Base-by-base conservation (phyloP, 1,140 invertebrate species). In the Anastatus disparis region DNA sequence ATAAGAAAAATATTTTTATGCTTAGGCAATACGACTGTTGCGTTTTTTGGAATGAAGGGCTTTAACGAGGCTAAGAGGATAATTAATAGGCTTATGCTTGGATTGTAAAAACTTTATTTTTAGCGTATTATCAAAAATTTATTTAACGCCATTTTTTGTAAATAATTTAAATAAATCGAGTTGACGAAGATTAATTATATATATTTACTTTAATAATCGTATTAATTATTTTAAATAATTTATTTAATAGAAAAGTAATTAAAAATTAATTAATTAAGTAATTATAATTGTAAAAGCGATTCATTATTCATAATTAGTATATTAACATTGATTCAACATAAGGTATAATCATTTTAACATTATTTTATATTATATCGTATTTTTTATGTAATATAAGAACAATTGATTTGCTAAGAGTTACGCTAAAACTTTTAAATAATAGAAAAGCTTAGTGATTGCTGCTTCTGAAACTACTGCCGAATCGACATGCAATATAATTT, bases 31-130 rank as follows among this genome's bases (percentile, higher is more conserved):
- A 26, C 52, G 40, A 58, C 40, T 70, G n/a, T 44, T 70, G 53
- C 52, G 52, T 15, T 70, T 70, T 70, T 64, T 70, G 52, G 61
- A 70, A 38, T 64, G 22, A 70, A 26, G 26, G n/a, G 20, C 50
- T 46, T 29, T 40, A 15, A 6, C 20, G 27, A 44, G 64, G 44
- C 22, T 31, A 6, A 53, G 1, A 17, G 12, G 22, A 40, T 13
- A 12, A 53, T 53, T 53, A 13, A 50, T n/a, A 12, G 20, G 35
- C 13, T 68, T 42, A 42, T 70, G 52, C 27, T 55, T 68, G 48
- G 44, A 42, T 10, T 55, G 29, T 56, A 46, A 74, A 13, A 42
- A 26, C 1, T 26, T 26, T 31, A 26, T 20, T 35, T 12, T 20
- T 31, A 13, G 31, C 13, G n/a, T n/a, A n/a, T n/a, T n/a, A n/a